Base-by-base conservation (phyloP, 2,888 invertebrate genomes). In the Microctonus hyperodae region DNA sequence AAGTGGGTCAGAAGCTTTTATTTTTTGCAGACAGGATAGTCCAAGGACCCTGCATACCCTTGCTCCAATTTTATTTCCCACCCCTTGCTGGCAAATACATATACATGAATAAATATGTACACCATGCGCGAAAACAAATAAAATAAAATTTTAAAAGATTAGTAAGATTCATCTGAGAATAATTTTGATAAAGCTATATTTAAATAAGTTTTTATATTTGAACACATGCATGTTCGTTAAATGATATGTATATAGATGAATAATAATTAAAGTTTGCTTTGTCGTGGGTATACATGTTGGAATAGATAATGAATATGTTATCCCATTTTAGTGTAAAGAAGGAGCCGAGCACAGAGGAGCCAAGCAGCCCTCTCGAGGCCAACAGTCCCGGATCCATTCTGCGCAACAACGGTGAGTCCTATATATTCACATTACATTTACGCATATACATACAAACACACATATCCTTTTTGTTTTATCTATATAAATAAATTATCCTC, bases 341-440 rank as follows among this genome's bases (percentile, higher is more conserved):
- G 74, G 82, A 83, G 74, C 82, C 81, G 67, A 80, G 78, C 74
- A 77, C 78, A 73, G 82, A 83, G 73, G 82, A 83, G 67, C 80
- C 81, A 67, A 81, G 77, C 79, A 83, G 81, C 75, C 82, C 82
- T 77, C 78, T 83, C 67, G 83, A 83, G 76, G 81, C 83, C 65
- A 80, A 81, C 75, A 83, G 83, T 75, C 83, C 83, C 61, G 81
- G 81, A 66, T 83, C 83, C 69, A 83, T 82, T 74, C 75, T 83
- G 72, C 82, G 81, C 76, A 83, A 81, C 79, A 82, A 79, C 78
- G 83, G 83, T 83, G 75, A 83, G 83, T 78, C 68, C 44, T 51
- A 13, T 64, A 48, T 50, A 66, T 57, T n/a, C n/a, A 66, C 40
- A 65, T 67, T 67, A 69, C 61, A 40, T 64, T 37, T 37, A 23